phyloP scores from a whole-genome alignment of 2,888 invertebrate species.

The Yponomeuta evonymella region DNA sequence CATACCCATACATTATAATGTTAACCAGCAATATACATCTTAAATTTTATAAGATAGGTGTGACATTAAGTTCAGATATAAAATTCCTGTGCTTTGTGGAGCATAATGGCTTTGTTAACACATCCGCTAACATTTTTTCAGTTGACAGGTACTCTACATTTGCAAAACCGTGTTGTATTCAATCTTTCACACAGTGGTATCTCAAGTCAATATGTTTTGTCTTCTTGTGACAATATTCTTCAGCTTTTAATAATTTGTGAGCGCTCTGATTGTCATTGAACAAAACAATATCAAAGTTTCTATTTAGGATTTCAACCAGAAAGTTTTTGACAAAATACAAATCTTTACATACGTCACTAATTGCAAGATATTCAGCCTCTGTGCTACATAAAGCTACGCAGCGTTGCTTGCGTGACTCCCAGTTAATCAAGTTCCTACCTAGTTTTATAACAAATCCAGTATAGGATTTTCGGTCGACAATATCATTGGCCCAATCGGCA shows the following conservation, averaged over 20 bases:
- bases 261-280: constrained; percentile 23
- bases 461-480: constrained; percentile 24
- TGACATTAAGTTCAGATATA: not conserved
- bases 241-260: constrained; percentile 16
- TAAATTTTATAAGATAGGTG: too few species aligned
- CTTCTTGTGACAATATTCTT: constrained; percentile 14
- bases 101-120: not conserved
- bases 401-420: constrained; percentile 20
- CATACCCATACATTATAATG: too few species aligned
- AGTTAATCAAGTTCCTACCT: constrained; percentile 16
- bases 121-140: constrained; percentile 2
- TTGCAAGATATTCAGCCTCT: constrained; percentile 26
- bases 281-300: constrained; percentile 9
- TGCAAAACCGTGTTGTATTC: not conserved
- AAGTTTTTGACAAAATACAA: constrained; percentile 17
- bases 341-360: constrained; percentile 23
- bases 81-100: not conserved
- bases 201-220: constrained; percentile 22
- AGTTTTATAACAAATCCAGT: constrained; percentile 24
- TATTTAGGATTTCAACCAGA: constrained; percentile 13
- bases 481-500: constrained; percentile 23
- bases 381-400: constrained; percentile 24
- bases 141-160: not conserved
- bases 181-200: constrained; percentile 22
- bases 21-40: too few species aligned